Base-by-base conservation (phyloP, 2,888 invertebrate genomes). In the Xestia rhomboidea region DNA sequence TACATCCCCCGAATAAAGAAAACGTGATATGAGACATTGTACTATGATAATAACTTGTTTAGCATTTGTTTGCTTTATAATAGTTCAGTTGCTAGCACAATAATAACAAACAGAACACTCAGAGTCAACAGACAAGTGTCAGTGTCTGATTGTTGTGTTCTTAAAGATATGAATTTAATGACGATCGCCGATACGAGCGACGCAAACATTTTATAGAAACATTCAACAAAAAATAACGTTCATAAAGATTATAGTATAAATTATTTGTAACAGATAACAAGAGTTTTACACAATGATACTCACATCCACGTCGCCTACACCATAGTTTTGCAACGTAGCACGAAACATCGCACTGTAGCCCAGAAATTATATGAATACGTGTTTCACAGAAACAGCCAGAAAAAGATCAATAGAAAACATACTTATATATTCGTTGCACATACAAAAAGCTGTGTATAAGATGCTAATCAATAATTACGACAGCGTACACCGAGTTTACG, bases 21-120 rank as follows among this genome's bases (percentile, higher is more conserved):
- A 88, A 73, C 76, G 79, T 93, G 94, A 95, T 94, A 94, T 94
- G 93, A 93, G 81, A 87, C 87, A 91, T 94, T 94, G 93, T 94
- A 94, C 93, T 94, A 89, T 90, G 81, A 79, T 79, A 75, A 82
- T 82, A 74, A 79, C 60, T 81, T 74, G 44, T 73, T 79, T 75
- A 79, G 77, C 67, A 64, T 72, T 72, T 54, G 38, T 74, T 54
- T 76, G 76, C 79, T 67, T 82, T 70, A 60, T 60, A 76, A 76
- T 69, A 83, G 68, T 76, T 73, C 60, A 57, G 62, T 72, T 66
- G 79, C 76, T 84, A 86, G 68, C 66, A 80, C 63, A 72, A 75
- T 72, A 76, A 80, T 77, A 71, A 75, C 68, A 57, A 85, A 79
- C 79, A 78, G 69, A 21, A 74, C 79, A 80, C 57, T 74, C 57